These are phyloP conservation scores for Albula glossodonta DNA, from an alignment of 2,113 vertebrate genomes.

Conservation along the genomic window DNA sequence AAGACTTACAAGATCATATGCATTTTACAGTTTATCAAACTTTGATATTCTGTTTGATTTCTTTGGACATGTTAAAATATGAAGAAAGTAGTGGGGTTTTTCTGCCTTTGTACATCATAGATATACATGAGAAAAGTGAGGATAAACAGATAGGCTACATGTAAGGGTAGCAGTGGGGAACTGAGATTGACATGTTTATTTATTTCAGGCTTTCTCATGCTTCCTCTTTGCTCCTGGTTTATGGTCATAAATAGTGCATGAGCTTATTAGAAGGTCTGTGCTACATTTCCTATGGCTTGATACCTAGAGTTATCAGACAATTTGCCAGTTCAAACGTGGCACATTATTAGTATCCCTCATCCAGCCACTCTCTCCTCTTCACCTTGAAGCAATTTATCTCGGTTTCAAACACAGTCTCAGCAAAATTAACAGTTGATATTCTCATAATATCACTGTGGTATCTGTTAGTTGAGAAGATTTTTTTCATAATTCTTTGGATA, in stretches of 20 bases:
- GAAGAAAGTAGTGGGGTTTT: not conserved
- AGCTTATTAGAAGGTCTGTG: not conserved
- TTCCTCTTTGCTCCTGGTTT: not conserved
- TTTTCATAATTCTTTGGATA: not conserved
- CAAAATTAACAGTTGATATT: not conserved
- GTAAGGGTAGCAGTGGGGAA: not conserved
- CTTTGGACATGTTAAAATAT: not conserved
- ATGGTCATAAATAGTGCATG: conserved; percentile 6
- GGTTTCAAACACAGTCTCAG: not conserved
- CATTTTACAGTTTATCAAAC: not conserved
- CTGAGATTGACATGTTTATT: not conserved
- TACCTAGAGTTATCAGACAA: not conserved
- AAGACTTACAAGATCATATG: not conserved
- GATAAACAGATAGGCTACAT: not conserved
- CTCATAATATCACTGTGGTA: not conserved
- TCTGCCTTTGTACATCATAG: not conserved
- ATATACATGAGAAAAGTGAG: not conserved
- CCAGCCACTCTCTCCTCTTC: not conserved
- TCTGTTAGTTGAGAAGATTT: not conserved
- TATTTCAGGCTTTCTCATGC: not conserved
- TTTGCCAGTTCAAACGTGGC: not conserved
- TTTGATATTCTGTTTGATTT: not conserved
- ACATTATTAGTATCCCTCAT: not conserved
- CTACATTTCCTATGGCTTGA: not conserved
- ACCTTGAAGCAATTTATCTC: not conserved